Evolutionary conservation across 2,888 invertebrate species (phyloP).

Genomic region (Junonia oenone): DNA sequence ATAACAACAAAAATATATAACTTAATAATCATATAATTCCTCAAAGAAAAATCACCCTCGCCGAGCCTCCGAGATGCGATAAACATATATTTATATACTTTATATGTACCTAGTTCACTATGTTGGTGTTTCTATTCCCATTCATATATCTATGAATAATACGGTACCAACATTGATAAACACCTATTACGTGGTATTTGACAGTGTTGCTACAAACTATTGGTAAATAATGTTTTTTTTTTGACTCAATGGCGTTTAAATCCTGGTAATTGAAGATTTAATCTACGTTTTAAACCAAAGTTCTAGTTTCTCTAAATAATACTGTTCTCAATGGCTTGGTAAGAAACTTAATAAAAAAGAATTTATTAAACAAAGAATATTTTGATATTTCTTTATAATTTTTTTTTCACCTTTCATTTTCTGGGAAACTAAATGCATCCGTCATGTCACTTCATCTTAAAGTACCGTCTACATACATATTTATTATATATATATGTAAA

Average conservation of each 20-base stretch:
- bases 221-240: slow-evolving; percentile 61
- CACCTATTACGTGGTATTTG: slow-evolving; percentile 43
- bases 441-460: slow-evolving; percentile 62
- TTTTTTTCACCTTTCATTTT: slow-evolving; percentile 36
- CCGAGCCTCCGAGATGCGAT: slow-evolving; percentile 47
- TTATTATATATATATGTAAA: slow-evolving; percentile 50
- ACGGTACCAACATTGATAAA: slow-evolving; percentile 49
- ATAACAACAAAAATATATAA: slow-evolving; percentile 72
- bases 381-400: slow-evolving; percentile 47
- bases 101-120: slow-evolving; percentile 69
- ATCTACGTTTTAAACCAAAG: slow-evolving; percentile 65
- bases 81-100: slow-evolving; percentile 52
- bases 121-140: slow-evolving; percentile 77
- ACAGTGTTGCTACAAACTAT: slow-evolving; percentile 61
- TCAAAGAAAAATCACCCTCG: slow-evolving; percentile 49
- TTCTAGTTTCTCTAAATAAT: slow-evolving; percentile 76
- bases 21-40: slow-evolving; percentile 61
- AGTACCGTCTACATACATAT: slow-evolving; percentile 60
- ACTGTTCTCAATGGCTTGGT: slow-evolving; percentile 80
- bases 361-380: slow-evolving; percentile 53
- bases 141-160: slow-evolving; percentile 59
- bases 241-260: slow-evolving; percentile 41
- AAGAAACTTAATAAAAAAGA: slow-evolving; percentile 64
- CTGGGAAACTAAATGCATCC: slow-evolving; percentile 75
- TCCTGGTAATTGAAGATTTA: slow-evolving; percentile 66